phyloP scores from a whole-genome alignment of 2,113 vertebrate genomes.

The Epinephelus fuscoguttatus region DNA sequence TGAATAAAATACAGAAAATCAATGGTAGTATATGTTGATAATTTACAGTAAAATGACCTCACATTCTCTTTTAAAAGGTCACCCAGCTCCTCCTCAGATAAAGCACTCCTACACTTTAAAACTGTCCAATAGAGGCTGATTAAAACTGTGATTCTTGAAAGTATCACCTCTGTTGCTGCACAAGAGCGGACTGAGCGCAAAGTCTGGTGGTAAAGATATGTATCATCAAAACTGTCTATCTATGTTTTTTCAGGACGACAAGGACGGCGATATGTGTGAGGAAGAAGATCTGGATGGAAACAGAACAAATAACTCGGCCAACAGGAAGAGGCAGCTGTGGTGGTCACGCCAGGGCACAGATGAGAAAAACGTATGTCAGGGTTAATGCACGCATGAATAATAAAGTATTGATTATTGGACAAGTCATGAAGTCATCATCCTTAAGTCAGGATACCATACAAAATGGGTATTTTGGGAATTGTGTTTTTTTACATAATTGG shows the following conservation, averaged over 20 bases:
- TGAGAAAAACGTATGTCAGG: constrained; percentile 91
- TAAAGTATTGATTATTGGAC: constrained; percentile 6
- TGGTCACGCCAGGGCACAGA: constrained; percentile 92
- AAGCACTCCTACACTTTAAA: background rate
- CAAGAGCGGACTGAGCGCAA: background rate
- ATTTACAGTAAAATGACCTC: background rate
- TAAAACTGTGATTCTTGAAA: background rate
- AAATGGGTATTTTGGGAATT: too few relatives aligned
- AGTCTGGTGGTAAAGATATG: constrained; percentile 3
- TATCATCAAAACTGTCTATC: constrained; percentile 26
- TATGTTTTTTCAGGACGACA: constrained; percentile 78
- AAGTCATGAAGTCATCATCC: constrained; percentile 1
- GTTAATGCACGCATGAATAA: background rate
- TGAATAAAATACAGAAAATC: background rate
- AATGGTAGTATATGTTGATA: background rate
- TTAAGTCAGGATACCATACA: background rate
- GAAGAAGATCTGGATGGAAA: constrained; percentile 84
- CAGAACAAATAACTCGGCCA: constrained; percentile 82
- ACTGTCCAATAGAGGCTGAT: background rate
- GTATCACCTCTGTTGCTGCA: background rate
- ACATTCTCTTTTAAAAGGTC: constrained; percentile 22
- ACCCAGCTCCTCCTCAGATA: constrained; percentile 2
- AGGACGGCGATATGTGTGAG: constrained; percentile 84
- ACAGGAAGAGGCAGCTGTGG: constrained; percentile 92
- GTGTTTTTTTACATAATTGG: too few relatives aligned